Conservation (phyloP, 2,113 vertebrate species). For the Ceyx margarethae region DNA sequence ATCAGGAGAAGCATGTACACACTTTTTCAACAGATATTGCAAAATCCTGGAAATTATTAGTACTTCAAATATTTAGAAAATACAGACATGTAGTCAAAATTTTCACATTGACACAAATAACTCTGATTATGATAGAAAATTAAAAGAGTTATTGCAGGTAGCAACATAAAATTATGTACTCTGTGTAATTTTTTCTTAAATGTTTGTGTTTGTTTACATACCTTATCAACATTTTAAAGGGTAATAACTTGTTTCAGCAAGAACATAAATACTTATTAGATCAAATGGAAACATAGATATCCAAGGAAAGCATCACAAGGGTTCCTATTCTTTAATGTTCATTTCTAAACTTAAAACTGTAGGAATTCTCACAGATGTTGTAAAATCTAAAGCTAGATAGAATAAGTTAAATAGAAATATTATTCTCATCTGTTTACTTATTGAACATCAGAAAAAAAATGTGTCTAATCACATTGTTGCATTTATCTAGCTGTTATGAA, state of each 20-base stretch:
- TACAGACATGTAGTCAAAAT: background rate
- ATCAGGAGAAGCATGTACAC: background rate
- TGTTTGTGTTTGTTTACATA: constrained; percentile 5
- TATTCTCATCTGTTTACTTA: background rate
- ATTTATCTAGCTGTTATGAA: background rate
- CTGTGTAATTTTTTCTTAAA: background rate
- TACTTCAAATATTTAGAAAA: background rate
- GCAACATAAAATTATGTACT: background rate
- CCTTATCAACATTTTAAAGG: background rate
- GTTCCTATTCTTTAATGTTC: background rate
- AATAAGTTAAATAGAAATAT: background rate
- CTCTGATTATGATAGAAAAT: background rate
- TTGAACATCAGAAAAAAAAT: background rate
- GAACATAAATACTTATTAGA: constrained; percentile 42
- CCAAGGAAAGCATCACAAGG: background rate
- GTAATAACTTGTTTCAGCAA: background rate
- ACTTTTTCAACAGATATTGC: background rate
- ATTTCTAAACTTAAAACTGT: background rate
- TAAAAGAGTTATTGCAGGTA: background rate
- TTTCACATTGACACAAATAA: background rate
- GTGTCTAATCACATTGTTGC: background rate
- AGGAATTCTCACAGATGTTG: background rate
- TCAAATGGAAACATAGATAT: constrained; percentile 30
- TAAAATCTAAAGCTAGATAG: background rate
- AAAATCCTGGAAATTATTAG: background rate